Evolutionary conservation across 2,113 vertebrate species (phyloP).

Genomic region (Bubalus kerabau): DNA sequence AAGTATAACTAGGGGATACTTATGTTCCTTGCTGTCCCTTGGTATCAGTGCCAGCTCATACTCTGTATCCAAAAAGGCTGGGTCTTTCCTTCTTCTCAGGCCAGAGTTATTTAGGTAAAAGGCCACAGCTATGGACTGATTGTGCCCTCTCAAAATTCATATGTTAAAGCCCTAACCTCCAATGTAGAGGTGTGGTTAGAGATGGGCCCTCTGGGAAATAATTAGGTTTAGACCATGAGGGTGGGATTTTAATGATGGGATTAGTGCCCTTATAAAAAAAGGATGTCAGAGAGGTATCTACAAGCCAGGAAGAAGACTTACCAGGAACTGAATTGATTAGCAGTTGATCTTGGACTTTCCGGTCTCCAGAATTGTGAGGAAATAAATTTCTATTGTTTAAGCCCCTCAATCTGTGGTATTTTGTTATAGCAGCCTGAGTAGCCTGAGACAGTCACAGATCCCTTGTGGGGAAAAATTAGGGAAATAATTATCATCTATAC

Average conservation of each 20-base stretch:
- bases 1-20: neutral
- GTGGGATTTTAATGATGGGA: neutral
- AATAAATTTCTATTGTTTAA: neutral
- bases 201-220: neutral
- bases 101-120: neutral
- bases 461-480: neutral
- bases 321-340: neutral
- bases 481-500: neutral
- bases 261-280: neutral
- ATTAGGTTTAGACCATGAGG: neutral
- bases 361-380: neutral
- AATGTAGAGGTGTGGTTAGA: neutral
- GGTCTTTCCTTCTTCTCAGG: neutral
- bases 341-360: neutral
- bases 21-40: neutral
- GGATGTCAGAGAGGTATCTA: neutral
- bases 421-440: neutral
- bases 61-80: neutral
- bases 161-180: neutral
- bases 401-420: neutral
- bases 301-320: neutral
- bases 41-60: neutral
- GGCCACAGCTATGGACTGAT: neutral
- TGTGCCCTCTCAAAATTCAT: neutral
- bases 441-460: neutral